Percentiles rank a stretch among this genome's conserved stretches.
Conservation (phyloP, 2,797 vertebrate species). For the Propithecus perrieri region DNA sequence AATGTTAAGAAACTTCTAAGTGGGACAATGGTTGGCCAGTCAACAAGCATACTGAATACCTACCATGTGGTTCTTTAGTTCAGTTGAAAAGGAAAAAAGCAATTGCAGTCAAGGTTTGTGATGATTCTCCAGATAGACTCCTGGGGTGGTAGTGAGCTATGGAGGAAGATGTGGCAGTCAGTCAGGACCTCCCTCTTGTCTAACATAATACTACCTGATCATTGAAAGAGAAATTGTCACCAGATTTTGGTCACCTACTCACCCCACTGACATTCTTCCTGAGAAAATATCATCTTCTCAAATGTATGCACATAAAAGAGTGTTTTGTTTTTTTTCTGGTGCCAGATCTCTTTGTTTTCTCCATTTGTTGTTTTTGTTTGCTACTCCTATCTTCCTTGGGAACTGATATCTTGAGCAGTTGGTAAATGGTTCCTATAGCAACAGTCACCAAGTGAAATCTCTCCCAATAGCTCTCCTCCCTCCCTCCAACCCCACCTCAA, state of each 20-base stretch:
- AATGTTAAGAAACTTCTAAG: neutral
- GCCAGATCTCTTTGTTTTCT: conserved; percentile 13
- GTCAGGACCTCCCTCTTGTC: neutral
- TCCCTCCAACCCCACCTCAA: conserved; percentile 28
- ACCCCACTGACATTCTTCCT: neutral
- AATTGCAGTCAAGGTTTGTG: neutral
- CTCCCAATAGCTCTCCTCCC: conserved; percentile 34
- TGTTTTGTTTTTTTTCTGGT: neutral
- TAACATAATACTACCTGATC: neutral
- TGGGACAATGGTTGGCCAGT: neutral
- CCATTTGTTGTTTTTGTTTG: conserved; percentile 50
- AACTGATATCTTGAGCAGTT: conserved; percentile 53
- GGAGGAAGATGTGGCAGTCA: neutral
- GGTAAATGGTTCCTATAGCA: conserved; percentile 83
- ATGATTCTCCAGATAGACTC: neutral
- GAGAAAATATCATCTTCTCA: conserved; percentile 28
- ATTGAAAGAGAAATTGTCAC: conserved; percentile 8
- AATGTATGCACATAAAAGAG: neutral
- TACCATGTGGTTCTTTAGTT: neutral
- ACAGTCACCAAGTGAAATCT: conserved; percentile 83
- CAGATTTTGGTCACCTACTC: neutral
- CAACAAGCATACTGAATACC: neutral
- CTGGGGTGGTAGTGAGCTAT: neutral
- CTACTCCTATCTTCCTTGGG: conserved; percentile 17
- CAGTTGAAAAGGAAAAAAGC: neutral